Conservation (phyloP, 2,113 vertebrate species). For the Charina bottae region DNA sequence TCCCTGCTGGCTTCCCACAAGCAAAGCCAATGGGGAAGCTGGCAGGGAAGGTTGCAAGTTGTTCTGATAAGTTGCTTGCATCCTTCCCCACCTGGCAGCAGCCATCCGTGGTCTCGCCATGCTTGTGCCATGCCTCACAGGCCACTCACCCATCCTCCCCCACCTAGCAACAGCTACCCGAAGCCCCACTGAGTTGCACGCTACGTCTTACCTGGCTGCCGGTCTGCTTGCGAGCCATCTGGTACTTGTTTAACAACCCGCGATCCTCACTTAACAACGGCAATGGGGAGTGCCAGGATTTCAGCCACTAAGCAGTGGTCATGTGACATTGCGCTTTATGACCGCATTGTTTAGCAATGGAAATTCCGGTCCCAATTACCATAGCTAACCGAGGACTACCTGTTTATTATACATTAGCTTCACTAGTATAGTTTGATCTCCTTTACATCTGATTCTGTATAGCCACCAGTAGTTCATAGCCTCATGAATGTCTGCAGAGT, state of each 20-base stretch:
- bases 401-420: too few relatives aligned
- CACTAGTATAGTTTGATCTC: too few relatives aligned
- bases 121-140: background rate
- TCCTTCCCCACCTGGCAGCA: background rate
- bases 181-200: background rate
- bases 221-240: background rate
- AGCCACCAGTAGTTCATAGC: background rate
- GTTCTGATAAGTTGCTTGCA: background rate
- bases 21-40: background rate
- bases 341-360: background rate
- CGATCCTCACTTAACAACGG: background rate
- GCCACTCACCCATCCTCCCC: background rate
- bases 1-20: background rate
- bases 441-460: too few relatives aligned
- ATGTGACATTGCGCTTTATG: background rate
- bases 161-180: background rate
- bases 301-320: background rate
- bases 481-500: too few relatives aligned
- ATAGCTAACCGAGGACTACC: background rate
- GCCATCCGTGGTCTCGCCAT: background rate
- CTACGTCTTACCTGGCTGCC: background rate
- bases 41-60: background rate
- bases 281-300: background rate
- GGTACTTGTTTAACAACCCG: background rate
- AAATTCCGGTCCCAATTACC: background rate